Percentiles rank a stretch among this genome's conserved stretches.
Conservation (phyloP, 2,797 vertebrate species). For the Takifugu ocellatus region DNA sequence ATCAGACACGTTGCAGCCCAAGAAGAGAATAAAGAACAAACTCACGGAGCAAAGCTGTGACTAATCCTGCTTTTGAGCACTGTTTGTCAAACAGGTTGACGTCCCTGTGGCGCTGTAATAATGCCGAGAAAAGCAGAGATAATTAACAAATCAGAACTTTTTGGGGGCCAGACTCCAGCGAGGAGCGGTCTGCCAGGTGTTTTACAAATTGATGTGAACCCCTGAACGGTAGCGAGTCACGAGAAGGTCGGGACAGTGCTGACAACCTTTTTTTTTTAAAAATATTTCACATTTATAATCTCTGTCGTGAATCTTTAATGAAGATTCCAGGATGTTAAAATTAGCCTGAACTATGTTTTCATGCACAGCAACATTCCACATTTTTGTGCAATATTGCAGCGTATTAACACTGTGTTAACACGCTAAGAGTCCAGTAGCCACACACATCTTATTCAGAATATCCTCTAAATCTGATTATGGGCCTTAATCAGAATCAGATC, state of each 20-base stretch:
- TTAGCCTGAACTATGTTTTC: conserved; percentile 28
- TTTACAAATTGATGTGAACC: conserved; percentile 14
- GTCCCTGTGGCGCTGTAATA: conserved; percentile 19
- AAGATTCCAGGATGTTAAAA: conserved; percentile 25
- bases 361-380: too few species aligned
- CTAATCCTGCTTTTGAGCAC: conserved; percentile 23
- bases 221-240: conserved; percentile 30
- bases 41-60: conserved; percentile 11
- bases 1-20: conserved; percentile 3
- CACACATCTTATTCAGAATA: too few species aligned
- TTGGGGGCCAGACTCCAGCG: neutral
- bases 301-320: conserved; percentile 41
- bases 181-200: neutral
- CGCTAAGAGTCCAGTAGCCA: too few species aligned
- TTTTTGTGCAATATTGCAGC: too few species aligned
- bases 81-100: conserved; percentile 27
- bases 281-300: conserved; percentile 3
- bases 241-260: conserved; percentile 26
- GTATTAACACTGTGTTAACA: too few species aligned
- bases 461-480: too few species aligned
- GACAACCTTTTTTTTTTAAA: conserved; percentile 25
- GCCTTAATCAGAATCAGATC: too few species aligned
- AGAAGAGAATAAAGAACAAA: conserved; percentile 5
- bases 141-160: conserved; percentile 20
- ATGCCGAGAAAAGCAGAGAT: conserved; percentile 19